phyloP scores from a whole-genome alignment of 2,888 invertebrate species.

The Metallyticus violacea region DNA sequence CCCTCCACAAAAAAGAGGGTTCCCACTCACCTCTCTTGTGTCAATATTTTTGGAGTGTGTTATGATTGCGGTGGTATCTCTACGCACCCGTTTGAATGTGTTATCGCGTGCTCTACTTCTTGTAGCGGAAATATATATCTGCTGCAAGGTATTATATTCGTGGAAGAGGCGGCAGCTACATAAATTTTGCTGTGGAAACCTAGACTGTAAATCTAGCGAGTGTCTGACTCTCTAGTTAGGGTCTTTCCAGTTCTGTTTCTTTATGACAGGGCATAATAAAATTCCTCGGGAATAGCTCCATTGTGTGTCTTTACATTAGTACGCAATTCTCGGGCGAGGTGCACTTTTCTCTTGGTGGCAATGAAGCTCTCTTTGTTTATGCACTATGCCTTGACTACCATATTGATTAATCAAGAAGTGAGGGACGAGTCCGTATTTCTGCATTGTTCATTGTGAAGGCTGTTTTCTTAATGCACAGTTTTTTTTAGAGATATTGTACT shows the following conservation, averaged over 20 bases:
- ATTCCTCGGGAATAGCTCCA: no score
- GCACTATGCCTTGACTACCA: no score
- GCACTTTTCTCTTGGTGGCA: neutral
- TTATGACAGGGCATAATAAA: neutral
- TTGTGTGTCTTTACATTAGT: neutral
- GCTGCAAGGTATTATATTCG: neutral
- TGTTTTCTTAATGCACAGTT: no score
- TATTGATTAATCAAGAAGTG: no score
- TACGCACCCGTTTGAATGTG: no score
- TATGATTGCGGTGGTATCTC: neutral
- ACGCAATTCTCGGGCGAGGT: no score
- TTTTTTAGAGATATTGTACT: no score
- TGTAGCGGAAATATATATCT: neutral
- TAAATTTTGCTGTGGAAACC: neutral
- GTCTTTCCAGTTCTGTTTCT: neutral
- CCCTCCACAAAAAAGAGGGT: no score
- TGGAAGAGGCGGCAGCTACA: neutral
- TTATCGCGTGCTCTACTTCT: neutral
- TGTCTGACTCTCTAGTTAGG: neutral
- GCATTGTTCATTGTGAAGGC: no score
- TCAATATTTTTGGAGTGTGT: no score
- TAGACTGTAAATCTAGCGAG: neutral
- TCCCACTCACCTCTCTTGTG: neutral
- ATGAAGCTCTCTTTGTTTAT: no score
- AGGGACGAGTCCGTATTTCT: no score